Evolutionary conservation across 2,113 vertebrate species (phyloP).

Genomic region (Nettapus auritus): DNA sequence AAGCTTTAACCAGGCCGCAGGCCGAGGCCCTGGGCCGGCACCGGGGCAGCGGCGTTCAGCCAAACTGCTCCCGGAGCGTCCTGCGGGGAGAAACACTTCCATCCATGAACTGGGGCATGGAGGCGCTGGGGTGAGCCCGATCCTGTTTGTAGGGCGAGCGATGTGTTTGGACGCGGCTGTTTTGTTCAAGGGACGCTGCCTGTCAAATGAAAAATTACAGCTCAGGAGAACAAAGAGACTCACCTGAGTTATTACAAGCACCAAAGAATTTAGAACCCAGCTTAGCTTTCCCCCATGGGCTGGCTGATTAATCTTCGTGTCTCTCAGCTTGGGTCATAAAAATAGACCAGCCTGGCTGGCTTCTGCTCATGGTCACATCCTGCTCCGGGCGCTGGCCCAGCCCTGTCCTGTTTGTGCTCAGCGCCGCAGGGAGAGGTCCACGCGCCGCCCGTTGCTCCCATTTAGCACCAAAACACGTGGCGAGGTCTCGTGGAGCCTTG

Average conservation of each 20-base stretch:
- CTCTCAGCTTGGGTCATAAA: not conserved
- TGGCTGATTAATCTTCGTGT: not conserved
- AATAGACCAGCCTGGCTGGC: not conserved
- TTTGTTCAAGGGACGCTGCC: not conserved
- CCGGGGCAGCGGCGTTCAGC: accelerated
- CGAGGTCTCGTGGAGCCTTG: not conserved
- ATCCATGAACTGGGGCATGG: not conserved
- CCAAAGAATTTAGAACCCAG: not conserved
- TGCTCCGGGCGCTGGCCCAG: not conserved
- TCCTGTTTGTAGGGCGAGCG: accelerated
- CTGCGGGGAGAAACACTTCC: accelerated
- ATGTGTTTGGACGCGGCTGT: not conserved
- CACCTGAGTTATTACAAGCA: constrained; percentile 44
- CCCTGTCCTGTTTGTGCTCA: not conserved
- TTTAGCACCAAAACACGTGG: accelerated
- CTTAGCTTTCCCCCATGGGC: not conserved
- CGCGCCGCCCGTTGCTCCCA: accelerated
- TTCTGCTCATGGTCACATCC: not conserved
- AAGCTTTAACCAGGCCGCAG: accelerated
- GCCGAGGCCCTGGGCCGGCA: not conserved
- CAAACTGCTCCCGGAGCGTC: not conserved
- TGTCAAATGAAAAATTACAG: not conserved
- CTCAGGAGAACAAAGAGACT: constrained; percentile 40
- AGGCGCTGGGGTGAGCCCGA: accelerated
- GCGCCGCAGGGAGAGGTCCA: not conserved